Base-by-base conservation (phyloP, 2,113 vertebrate species). In the Nematolebias whitei region DNA sequence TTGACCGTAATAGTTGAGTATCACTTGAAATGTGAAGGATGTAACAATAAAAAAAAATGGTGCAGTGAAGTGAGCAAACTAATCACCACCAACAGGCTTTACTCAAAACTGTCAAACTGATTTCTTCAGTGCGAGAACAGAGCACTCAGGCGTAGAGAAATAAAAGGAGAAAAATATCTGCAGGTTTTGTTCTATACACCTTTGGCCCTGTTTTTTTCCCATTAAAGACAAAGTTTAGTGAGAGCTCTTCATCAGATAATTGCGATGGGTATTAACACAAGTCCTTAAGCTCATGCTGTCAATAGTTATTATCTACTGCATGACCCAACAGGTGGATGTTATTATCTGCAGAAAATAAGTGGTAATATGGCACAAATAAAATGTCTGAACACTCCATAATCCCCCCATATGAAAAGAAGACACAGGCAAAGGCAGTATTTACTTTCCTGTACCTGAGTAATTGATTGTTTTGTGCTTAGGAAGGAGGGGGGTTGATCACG, bases 221-320 rank as follows among this genome's bases (percentile, higher is more conserved):
- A 68, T 40, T 22, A 11, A 49, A 75, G 43, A 22, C 24, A 19
- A 48, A 43, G 20, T 72, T 78, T 55, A 20, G 22, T 29, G 10
- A 61, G 62, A 72, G 29, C 12, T 63, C 23, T 76, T 64, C 45
- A 71, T 87, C 63, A 74, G 63, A 84, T 83, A 78, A 86, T 89
- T 83, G 61, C 63, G 76, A 14, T 0, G 14, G 52, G 73, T 59
- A 76, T 77, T 76, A 53, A 49, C 52, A 43, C n/a, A 53, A 79
- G 63, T 69, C 74, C 60, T 50, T 8, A 52, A 56, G 73, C 69
- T 76, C 53, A 23, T 4, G 40, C 50, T 53, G 49, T 82, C 70
- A 15, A 82, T 80, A 63, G 7, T 50, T 79, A 77, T 71, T 19
- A 23, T 71, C 38, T 2, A 14, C 32, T 22, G 48, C 40, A 22